phyloP scores from a whole-genome alignment of 2,797 vertebrate genomes.

The Scleropages formosus region DNA sequence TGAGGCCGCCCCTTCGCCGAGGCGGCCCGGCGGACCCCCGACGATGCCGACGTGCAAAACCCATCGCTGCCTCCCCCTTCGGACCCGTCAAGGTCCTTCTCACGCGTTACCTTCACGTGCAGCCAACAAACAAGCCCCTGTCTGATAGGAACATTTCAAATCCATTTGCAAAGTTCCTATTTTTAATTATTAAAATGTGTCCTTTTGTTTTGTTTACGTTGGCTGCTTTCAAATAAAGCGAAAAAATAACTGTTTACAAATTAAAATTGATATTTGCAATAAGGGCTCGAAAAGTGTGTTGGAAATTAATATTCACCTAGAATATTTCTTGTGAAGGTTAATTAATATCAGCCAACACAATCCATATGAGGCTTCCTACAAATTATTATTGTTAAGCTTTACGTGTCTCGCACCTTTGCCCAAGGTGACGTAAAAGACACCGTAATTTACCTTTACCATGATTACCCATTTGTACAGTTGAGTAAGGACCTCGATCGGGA shows the following conservation, averaged over 20 bases:
- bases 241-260: not conserved
- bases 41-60: not conserved
- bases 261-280: not conserved
- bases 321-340: not conserved
- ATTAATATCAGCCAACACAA: no score
- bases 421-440: no score
- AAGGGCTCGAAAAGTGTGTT: slow-evolving; percentile 7
- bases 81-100: not conserved
- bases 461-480: no score
- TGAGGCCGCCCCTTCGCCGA: slow-evolving; percentile 12
- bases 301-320: not conserved
- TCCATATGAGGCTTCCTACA: no score
- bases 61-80: slow-evolving; percentile 10
- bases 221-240: slow-evolving; percentile 5
- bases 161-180: not conserved
- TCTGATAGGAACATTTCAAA: not conserved
- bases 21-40: not conserved
- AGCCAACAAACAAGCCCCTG: not conserved
- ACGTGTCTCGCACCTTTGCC: no score
- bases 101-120: not conserved
- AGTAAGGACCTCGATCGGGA: no score
- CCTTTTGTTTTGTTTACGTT: not conserved
- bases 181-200: no score
- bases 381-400: no score
- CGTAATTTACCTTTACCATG: no score